A percentile compares a stretch with the other conserved stretches of the same genome.
Conservation (phyloP, 2,113 vertebrate species). For the Heloderma charlesbogerti region DNA sequence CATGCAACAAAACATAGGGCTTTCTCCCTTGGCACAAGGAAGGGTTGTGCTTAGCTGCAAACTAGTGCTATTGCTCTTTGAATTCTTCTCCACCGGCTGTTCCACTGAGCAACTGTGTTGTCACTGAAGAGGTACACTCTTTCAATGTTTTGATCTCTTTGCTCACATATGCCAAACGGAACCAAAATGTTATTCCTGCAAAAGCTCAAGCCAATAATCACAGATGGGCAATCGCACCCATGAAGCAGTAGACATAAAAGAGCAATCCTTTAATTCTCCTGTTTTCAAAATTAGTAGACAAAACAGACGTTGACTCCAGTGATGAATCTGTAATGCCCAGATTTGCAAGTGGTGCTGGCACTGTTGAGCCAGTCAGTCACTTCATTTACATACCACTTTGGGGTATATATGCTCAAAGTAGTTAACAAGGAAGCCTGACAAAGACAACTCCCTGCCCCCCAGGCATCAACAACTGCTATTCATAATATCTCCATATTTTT, state of each 20-base stretch:
- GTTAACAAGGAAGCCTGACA: background rate
- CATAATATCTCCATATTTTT: background rate
- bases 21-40: background rate
- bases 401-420: background rate
- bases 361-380: background rate
- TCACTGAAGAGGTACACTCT: background rate
- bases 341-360: background rate
- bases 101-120: background rate
- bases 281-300: background rate
- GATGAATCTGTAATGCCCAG: background rate
- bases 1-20: background rate
- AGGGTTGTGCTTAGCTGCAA: background rate
- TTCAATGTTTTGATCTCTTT: constrained; percentile 4
- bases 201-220: constrained; percentile 12
- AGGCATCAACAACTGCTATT: background rate
- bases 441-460: background rate
- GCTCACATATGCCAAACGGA: background rate
- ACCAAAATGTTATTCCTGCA: background rate
- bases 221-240: background rate
- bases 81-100: background rate
- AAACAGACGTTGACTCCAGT: background rate
- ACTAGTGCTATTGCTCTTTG: background rate
- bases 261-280: background rate
- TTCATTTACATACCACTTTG: background rate
- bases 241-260: background rate